phyloP scores from a whole-genome alignment of 2,797 vertebrate species.

The Malurus splendens region DNA sequence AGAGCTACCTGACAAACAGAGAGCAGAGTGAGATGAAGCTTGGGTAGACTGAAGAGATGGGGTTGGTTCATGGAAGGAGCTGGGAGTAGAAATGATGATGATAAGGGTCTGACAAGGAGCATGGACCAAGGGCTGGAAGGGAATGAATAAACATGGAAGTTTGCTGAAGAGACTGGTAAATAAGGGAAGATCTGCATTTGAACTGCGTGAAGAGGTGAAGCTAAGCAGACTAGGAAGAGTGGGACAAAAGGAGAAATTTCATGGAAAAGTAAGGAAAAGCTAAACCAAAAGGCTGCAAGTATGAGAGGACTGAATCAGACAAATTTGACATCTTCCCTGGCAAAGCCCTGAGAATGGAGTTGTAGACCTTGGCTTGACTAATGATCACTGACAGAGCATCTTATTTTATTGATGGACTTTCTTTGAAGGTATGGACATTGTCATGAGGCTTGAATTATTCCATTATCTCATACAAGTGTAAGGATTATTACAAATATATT shows the following conservation, averaged over 20 bases:
- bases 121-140: neutral
- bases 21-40: neutral
- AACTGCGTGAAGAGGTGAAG: neutral
- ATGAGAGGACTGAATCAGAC: neutral
- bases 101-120: neutral
- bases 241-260: neutral
- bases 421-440: neutral
- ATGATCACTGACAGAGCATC: neutral
- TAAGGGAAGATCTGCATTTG: neutral
- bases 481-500: neutral
- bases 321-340: neutral
- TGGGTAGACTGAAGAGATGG: neutral
- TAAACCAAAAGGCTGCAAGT: neutral
- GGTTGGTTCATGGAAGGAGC: neutral
- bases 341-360: neutral
- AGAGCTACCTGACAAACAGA: neutral
- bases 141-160: neutral
- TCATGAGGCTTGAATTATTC: neutral
- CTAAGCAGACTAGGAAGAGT: neutral
- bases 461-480: neutral
- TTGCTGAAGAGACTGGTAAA: neutral
- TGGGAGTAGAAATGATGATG: neutral
- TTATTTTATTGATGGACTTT: neutral
- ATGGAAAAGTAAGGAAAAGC: neutral
- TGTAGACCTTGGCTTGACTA: neutral